Percentiles rank a stretch among this genome's conserved stretches.
These are phyloP conservation scores for Empis livida DNA, from an alignment of 2,888 invertebrate species.

Conservation along the genomic window DNA sequence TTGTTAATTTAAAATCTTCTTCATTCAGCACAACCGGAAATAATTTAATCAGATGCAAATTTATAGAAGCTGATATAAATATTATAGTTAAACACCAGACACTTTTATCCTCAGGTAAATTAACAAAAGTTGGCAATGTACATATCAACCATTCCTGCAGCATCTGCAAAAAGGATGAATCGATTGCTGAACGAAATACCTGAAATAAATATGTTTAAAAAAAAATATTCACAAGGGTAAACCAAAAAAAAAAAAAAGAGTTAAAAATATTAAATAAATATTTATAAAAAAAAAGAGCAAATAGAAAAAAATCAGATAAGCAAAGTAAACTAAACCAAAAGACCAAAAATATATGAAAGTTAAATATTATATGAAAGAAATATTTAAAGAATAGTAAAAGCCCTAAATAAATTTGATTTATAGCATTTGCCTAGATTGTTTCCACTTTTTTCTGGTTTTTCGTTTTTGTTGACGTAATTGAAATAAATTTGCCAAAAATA, in stretches of 20 bases:
- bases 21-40: conserved; percentile 32
- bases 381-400: too few relatives aligned
- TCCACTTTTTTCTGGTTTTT: too few relatives aligned
- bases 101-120: conserved; percentile 30
- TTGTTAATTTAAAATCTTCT: conserved; percentile 8
- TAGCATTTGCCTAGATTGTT: too few relatives aligned
- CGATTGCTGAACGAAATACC: conserved; percentile 81
- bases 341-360: too few relatives aligned
- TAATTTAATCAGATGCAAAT: conserved; percentile 37
- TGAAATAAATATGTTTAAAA: conserved; percentile 32
- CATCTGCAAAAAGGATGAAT: conserved; percentile 66
- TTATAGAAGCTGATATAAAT: conserved; percentile 36
- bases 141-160: conserved; percentile 75
- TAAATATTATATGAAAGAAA: too few relatives aligned
- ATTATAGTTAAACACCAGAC: conserved; percentile 36
- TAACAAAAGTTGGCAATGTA: conserved; percentile 35
- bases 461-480: too few relatives aligned
- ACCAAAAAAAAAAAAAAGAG: conserved; percentile 2
- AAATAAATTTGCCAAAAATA: too few relatives aligned
- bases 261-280: not conserved
- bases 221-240: not conserved
- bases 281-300: conserved; percentile 5
- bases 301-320: not conserved
- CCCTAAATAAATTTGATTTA: too few relatives aligned
- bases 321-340: too few relatives aligned